Evolutionary conservation across 2,888 invertebrate genomes (phyloP).

Genomic region (Drosophila mulleri): DNA sequence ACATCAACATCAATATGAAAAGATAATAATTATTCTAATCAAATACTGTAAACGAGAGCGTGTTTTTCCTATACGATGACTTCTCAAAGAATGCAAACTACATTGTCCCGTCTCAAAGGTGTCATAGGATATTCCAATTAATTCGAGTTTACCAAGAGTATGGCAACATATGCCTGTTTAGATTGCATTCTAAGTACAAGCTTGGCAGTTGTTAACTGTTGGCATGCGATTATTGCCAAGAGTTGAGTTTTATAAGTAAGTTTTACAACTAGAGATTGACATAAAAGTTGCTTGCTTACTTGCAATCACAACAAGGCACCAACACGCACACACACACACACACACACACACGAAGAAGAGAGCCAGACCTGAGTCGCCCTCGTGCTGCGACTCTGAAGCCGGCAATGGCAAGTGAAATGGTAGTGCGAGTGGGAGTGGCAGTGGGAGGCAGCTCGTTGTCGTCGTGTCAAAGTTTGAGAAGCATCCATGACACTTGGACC

Average conservation of each 20-base stretch:
- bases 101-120: background rate
- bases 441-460: constrained; percentile 14
- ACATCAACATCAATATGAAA: background rate
- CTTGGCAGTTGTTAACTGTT: constrained; percentile 38
- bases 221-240: constrained; percentile 59
- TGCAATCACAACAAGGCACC: constrained; percentile 54
- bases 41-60: background rate
- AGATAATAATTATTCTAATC: background rate
- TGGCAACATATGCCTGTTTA: constrained; percentile 4
- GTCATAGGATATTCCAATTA: background rate
- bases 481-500: constrained; percentile 74
- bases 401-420: background rate
- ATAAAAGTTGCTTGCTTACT: constrained; percentile 60
- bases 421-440: background rate
- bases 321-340: constrained; percentile 21
- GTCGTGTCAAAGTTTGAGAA: constrained; percentile 64
- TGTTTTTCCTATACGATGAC: too few species aligned
- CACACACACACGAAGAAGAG: constrained; percentile 3
- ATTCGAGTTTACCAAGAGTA: background rate
- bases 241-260: constrained; percentile 57
- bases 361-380: constrained; percentile 3
- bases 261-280: constrained; percentile 64
- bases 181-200: constrained; percentile 7
- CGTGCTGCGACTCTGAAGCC: background rate
- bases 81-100: background rate